These are phyloP conservation scores for Gorsachius goisagi DNA, from an alignment of 2,113 vertebrate genomes.

Conservation along the genomic window DNA sequence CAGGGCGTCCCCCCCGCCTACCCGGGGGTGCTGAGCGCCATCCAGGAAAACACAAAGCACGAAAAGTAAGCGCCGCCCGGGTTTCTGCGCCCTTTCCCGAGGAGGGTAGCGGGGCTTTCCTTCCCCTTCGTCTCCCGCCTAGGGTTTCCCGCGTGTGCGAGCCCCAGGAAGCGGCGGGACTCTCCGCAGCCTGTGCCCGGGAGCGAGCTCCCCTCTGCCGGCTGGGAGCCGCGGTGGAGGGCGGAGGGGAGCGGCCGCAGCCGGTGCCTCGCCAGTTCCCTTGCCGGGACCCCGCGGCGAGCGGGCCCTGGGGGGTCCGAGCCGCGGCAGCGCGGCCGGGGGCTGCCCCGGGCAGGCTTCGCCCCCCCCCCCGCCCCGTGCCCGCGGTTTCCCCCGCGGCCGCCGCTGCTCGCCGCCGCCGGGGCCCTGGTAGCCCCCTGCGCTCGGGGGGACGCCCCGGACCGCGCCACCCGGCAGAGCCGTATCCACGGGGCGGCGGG, in stretches of 20 bases:
- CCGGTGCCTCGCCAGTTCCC: not conserved
- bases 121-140: not conserved
- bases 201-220: not conserved
- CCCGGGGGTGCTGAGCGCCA: conserved; percentile 73
- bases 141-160: not conserved
- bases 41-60: conserved; percentile 77
- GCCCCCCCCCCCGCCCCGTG: not conserved
- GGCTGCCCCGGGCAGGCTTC: not conserved
- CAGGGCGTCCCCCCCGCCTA: conserved; percentile 42
- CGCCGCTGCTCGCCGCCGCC: not conserved
- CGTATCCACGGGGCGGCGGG: not conserved
- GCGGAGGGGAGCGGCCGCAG: not conserved
- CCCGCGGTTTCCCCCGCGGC: not conserved
- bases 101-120: not conserved
- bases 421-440: not conserved
- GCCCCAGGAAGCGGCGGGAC: not conserved
- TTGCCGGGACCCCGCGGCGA: not conserved
- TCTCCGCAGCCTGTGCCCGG: not conserved
- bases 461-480: not conserved
- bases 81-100: not conserved
- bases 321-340: not conserved
- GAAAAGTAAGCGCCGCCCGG: conserved; percentile 79
- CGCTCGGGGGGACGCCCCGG: not conserved
- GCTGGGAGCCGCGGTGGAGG: not conserved
- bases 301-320: not conserved